phyloP scores from a whole-genome alignment of 35 echinoderm and acorn worm species.

The Acanthaster planci region DNA sequence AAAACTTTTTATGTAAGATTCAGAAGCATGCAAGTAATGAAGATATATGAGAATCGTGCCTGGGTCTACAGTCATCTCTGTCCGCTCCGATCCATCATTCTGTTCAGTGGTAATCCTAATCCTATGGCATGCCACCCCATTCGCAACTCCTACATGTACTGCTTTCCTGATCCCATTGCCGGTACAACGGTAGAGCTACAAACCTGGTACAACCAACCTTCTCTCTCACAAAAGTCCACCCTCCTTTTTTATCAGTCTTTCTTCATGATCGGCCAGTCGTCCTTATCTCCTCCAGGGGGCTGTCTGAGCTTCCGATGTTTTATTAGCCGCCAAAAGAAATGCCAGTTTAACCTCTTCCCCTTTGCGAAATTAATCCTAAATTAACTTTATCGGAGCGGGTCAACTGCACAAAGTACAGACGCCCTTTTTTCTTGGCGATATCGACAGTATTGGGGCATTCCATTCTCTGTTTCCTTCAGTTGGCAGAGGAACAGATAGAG shows the following conservation, averaged over 20 bases:
- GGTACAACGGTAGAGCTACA: no score
- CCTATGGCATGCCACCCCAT: no score
- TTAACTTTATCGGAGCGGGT: conserved; percentile 1
- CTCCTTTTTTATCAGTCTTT: neutral
- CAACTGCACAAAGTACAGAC: conserved; percentile 4
- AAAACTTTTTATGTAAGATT: no score
- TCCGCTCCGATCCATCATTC: no score
- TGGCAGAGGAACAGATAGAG: neutral
- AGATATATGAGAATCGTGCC: no score
- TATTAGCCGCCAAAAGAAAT: conserved; percentile 13
- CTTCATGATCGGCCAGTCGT: neutral
- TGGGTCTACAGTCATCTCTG: no score
- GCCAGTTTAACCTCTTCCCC: conserved; percentile 13
- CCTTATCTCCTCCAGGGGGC: conserved; percentile 7
- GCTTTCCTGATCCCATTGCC: no score
- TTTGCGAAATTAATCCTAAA: conserved; percentile 32
- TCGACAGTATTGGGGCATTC: neutral
- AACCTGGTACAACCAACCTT: no score
- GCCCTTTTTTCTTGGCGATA: neutral
- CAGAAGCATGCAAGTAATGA: no score
- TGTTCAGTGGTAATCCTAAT: no score
- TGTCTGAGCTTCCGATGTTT: conserved; percentile 18
- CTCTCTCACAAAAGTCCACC: neutral
- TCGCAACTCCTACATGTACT: no score
- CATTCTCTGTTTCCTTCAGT: neutral